phyloP scores from a whole-genome alignment of 35 echinoderm and acorn worm species.

The Apostichopus japonicus region DNA sequence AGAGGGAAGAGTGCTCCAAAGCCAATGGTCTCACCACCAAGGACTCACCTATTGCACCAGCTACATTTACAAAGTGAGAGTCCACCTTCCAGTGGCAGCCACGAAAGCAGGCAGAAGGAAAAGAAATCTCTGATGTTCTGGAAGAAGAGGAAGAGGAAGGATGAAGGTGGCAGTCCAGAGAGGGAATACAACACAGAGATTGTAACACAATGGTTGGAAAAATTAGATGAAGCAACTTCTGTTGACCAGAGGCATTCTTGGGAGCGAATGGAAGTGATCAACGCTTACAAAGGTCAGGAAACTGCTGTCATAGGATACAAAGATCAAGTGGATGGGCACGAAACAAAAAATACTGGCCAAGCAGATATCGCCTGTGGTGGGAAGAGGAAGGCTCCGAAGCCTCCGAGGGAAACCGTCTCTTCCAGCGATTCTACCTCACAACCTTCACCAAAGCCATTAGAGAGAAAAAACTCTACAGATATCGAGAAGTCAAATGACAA shows the following conservation, averaged over 20 bases:
- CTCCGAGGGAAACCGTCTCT: slow-evolving; percentile 27
- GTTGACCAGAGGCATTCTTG: slow-evolving; percentile 63
- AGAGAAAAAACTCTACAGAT: slow-evolving; percentile 27
- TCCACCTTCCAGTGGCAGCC: not conserved
- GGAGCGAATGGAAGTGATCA: slow-evolving; percentile 89
- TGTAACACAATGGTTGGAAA: slow-evolving; percentile 82
- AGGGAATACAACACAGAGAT: slow-evolving; percentile 81
- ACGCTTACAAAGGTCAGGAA: slow-evolving; percentile 82
- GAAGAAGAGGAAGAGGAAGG: slow-evolving; percentile 66
- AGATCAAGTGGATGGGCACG: slow-evolving; percentile 32
- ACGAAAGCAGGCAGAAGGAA: slow-evolving; percentile 47
- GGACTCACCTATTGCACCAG: slow-evolving; percentile 22
- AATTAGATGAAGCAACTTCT: slow-evolving; percentile 23
- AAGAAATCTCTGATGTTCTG: slow-evolving; percentile 48
- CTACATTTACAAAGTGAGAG: slow-evolving; percentile 29
- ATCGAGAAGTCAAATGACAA: not conserved
- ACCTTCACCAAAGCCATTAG: not conserved
- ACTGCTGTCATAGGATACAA: slow-evolving; percentile 69
- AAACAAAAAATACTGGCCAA: not conserved
- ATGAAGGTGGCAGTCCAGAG: slow-evolving; percentile 84
- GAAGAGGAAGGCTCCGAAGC: slow-evolving; percentile 79
- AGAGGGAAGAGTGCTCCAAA: slow-evolving; percentile 46
- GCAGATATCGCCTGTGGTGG: not conserved
- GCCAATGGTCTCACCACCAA: slow-evolving; percentile 48
- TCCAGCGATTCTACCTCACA: slow-evolving; percentile 18